phyloP scores from a whole-genome alignment of 2,113 vertebrate genomes.

The Ariopsis seemanni region DNA sequence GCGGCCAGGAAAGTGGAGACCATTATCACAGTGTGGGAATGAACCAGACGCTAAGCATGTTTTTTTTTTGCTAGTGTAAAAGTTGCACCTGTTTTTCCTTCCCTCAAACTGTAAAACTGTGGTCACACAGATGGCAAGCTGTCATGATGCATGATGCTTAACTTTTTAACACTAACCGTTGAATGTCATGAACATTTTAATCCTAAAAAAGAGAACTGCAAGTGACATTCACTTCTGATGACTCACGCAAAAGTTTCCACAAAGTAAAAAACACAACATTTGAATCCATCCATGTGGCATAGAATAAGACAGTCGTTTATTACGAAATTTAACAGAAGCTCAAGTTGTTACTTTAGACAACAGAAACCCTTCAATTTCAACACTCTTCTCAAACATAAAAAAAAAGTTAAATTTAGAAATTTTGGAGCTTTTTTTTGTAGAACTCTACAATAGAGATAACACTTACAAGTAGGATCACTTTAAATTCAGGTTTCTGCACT shows the following conservation, averaged over 20 bases:
- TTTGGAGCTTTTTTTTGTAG: background rate
- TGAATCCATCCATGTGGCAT: background rate
- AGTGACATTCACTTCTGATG: conserved; percentile 12
- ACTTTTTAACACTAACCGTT: background rate
- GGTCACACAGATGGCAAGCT: conserved; percentile 1
- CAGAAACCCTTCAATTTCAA: background rate
- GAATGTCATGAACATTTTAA: background rate
- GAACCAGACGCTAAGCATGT: conserved; percentile 13
- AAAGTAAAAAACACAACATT: background rate
- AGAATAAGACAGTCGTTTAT: background rate
- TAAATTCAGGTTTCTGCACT: background rate
- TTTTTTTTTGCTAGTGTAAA: conserved; percentile 5
- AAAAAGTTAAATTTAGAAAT: background rate
- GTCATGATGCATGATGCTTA: background rate
- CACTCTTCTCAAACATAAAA: background rate
- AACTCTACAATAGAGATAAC: background rate
- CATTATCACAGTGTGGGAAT: conserved; percentile 37
- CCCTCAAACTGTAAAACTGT: conserved; percentile 10
- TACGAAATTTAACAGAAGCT: conserved; percentile 12
- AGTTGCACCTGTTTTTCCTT: conserved; percentile 43
- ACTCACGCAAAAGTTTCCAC: background rate
- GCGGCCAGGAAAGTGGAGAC: conserved; percentile 25
- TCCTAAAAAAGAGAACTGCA: background rate
- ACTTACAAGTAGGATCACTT: background rate
- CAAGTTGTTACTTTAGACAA: conserved; percentile 7